Conservation (phyloP, 2,888 invertebrate genomes). For the Miltochrista miniata region DNA sequence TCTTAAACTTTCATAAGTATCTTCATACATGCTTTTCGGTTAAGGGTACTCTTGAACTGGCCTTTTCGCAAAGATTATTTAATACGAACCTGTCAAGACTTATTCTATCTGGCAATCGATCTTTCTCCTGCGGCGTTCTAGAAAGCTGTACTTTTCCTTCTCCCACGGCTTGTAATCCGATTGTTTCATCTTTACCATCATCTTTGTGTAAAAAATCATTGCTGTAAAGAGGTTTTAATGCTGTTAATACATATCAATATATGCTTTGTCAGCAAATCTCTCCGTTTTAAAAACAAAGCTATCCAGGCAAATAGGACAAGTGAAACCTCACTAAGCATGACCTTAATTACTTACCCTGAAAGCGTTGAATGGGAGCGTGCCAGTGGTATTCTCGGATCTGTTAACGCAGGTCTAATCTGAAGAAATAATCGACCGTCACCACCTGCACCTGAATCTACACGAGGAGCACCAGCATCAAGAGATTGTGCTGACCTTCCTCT, state of each 20-base stretch:
- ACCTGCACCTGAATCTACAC: constrained; percentile 54
- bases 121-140: constrained; percentile 89
- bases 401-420: constrained; percentile 76
- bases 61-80: not conserved
- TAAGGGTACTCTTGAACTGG: too few relatives aligned
- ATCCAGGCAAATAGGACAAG: too few relatives aligned
- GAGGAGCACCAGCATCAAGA: constrained; percentile 63
- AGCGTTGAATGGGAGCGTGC: constrained; percentile 80
- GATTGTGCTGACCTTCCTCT: constrained; percentile 79
- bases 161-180: constrained; percentile 83
- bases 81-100: constrained; percentile 89
- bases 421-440: constrained; percentile 73
- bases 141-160: constrained; percentile 87
- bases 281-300: too few relatives aligned
- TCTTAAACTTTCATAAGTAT: too few relatives aligned
- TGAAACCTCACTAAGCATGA: too few relatives aligned
- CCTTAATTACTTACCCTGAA: constrained; percentile 51
- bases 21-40: too few relatives aligned
- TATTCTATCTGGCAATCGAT: constrained; percentile 93
- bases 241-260: not conserved
- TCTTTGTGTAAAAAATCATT: constrained; percentile 53
- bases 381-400: constrained; percentile 62
- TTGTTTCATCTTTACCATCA: constrained; percentile 63
- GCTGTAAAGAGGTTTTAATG: constrained; percentile 14
- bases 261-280: too few relatives aligned